phyloP scores from a whole-genome alignment of 2,113 vertebrate genomes.

The Rafetus swinhoei region DNA sequence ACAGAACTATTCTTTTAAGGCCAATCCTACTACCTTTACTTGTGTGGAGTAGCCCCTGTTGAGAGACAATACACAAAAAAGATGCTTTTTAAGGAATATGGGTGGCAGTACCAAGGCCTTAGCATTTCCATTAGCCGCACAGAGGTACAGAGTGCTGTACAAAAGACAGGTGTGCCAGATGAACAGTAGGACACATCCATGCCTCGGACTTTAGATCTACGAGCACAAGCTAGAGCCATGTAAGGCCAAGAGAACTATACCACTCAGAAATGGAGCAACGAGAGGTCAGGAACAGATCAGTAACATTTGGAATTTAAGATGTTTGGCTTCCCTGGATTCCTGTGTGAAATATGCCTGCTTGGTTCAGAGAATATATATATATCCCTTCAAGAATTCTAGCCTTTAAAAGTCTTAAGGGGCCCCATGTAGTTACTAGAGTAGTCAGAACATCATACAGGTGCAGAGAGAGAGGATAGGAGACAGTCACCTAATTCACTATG shows the following conservation, averaged over 20 bases:
- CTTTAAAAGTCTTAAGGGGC: not conserved
- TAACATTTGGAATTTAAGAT: accelerated
- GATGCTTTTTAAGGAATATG: not conserved
- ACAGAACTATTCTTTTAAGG: not conserved
- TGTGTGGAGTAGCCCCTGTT: not conserved
- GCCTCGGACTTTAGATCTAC: not conserved
- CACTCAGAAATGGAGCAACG: not conserved
- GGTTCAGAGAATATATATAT: not conserved
- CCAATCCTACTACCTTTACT: not conserved
- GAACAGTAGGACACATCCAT: not conserved
- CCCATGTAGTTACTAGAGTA: not conserved
- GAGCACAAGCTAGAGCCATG: not conserved
- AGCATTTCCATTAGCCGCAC: not conserved
- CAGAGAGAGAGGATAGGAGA: not conserved
- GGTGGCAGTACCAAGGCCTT: not conserved
- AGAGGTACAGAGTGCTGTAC: not conserved
- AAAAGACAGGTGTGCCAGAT: not conserved
- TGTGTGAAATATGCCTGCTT: not conserved
- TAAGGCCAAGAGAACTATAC: not conserved
- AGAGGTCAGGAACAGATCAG: not conserved
- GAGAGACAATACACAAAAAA: not conserved
- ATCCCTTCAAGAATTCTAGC: not conserved
- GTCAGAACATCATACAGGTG: not conserved
- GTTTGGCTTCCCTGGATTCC: too few species aligned
- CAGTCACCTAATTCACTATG: not conserved